Base-by-base conservation (phyloP, 2,113 vertebrate genomes). In the Mastomys coucha region DNA sequence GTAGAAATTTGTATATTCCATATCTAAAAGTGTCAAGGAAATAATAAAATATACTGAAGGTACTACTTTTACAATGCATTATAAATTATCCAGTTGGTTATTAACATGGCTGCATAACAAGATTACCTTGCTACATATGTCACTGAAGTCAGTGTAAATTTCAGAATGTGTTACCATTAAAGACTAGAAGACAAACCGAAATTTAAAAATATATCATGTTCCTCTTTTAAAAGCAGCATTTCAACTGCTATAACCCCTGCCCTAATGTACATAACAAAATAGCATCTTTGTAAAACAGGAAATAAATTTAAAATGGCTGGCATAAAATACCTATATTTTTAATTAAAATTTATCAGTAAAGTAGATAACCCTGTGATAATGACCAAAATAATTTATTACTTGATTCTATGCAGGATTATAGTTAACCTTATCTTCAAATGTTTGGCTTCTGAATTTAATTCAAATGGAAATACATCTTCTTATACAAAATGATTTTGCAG, bases 401-500 rank as follows among this genome's bases (percentile, higher is more conserved):
- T 97, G 70, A 80, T 82, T 82, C 85, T 89, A 94, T 87, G 96
- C 94, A 94, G 45, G 88, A 65, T 65, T 77, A 73, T 93, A 93
- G 95, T 95, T 72, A 98, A 98, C 58, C 95, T 97, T 94, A 91
- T 92, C 89, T 95, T 84, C 22, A 88, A 97, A 96, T 16, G 82
- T 97, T 89, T 98, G 97, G n/a, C 81, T 97, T 76, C 92, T 97
- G 42, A 97, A 97, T 97, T 98, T 95, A 98, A 98, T 98, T 98
- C 98, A 98, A 98, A 98, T 97, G 84, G 87, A 73, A 97, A 76
- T 98, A 98, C 98, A 98, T 98, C 97, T 95, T 90, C 91, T 98
- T 98, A 97, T 91, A 84, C n/a, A 94, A 94, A 97, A 96, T 98
- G 97, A 98, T 97, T 98, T 98, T 99, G 94, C 75, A 98, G 97